A percentile compares a stretch with the other conserved stretches of the same genome.
These are phyloP conservation scores for Pangasius mekongensis DNA, from an alignment of 2,797 vertebrate species.

Conservation along the genomic window DNA sequence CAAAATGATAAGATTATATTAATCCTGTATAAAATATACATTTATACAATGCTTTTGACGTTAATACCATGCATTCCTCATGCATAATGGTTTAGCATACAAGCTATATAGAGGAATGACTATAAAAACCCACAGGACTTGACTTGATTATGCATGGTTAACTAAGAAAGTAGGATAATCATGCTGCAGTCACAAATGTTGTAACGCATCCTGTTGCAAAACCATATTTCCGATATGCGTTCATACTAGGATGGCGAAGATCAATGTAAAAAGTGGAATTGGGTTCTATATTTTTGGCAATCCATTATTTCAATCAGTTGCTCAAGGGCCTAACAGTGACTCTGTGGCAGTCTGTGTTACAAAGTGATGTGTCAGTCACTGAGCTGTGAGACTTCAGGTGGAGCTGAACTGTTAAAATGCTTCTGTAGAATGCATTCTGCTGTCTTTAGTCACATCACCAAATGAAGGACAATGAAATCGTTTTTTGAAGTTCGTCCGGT, in stretches of 20 bases:
- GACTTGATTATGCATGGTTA: not conserved
- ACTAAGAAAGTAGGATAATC: not conserved
- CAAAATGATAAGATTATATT: not conserved
- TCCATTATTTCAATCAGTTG: not conserved
- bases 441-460: not conserved
- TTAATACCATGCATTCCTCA: not conserved
- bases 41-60: not conserved
- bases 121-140: no score
- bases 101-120: no score
- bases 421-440: not conserved
- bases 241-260: not conserved
- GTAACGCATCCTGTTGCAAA: not conserved
- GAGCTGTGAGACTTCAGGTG: no score
- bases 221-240: not conserved
- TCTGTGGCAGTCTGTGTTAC: not conserved
- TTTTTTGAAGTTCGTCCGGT: not conserved
- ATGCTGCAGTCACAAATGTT: not conserved
- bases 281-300: not conserved
- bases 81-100: not conserved
- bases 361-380: not conserved
- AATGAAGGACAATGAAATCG: not conserved
- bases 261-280: not conserved
- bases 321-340: not conserved
- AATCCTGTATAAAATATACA: not conserved
- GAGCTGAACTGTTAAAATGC: not conserved